Evolutionary conservation across 2,797 vertebrate genomes (phyloP).

Genomic region (Crocidura indochinensis): DNA sequence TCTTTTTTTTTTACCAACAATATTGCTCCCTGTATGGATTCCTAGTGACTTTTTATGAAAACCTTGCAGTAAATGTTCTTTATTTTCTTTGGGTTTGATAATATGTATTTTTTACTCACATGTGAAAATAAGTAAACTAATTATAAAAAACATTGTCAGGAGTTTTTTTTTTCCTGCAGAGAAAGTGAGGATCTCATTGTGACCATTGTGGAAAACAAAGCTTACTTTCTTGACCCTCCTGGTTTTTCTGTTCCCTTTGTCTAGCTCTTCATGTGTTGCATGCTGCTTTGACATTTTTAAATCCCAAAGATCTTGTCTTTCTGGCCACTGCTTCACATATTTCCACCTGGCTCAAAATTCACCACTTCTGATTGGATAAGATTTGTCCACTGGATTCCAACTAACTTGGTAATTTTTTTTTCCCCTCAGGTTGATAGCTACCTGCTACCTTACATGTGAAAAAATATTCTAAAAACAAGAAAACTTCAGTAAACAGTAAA

Average conservation of each 20-base stretch:
- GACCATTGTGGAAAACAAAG: neutral
- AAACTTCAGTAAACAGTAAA: neutral
- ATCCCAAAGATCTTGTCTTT: constrained; percentile 44
- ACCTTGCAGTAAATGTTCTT: neutral
- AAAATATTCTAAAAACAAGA: constrained; percentile 11
- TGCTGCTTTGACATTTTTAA: constrained; percentile 38
- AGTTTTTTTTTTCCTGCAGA: constrained; percentile 25
- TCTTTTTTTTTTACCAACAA: neutral
- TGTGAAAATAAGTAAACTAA: constrained; percentile 56
- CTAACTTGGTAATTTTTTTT: neutral
- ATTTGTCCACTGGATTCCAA: neutral
- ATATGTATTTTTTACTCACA: neutral
- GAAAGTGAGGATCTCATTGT: constrained; percentile 2
- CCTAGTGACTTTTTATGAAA: neutral
- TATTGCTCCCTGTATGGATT: neutral
- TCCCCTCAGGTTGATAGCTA: constrained; percentile 12
- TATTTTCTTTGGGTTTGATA: neutral
- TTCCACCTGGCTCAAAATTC: constrained; percentile 28
- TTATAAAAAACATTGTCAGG: constrained; percentile 53
- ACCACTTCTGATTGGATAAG: neutral
- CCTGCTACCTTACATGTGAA: neutral
- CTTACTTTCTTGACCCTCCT: neutral
- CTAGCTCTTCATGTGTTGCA: neutral
- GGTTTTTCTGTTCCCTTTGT: neutral
- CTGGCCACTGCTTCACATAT: constrained; percentile 28